Percentiles rank a stretch among this genome's conserved stretches.
phyloP scores from a whole-genome alignment of 2,113 vertebrate species.

The Vicugna pacos region DNA sequence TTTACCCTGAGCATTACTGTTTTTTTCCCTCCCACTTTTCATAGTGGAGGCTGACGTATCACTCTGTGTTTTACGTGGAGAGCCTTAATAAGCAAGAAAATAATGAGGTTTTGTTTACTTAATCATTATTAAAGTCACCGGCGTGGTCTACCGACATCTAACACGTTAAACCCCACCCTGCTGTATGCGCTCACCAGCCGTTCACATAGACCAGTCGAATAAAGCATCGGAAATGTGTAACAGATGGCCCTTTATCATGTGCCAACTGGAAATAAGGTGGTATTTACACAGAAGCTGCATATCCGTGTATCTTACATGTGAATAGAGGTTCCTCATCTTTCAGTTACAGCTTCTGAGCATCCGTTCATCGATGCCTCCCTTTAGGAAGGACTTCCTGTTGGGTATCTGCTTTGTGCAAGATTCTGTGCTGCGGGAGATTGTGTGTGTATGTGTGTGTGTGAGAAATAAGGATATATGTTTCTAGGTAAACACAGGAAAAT shows the following conservation, averaged over 20 bases:
- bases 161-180: constrained; percentile 59
- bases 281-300: constrained; percentile 76
- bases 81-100: neutral
- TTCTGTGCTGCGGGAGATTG: neutral
- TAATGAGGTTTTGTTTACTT: constrained; percentile 33
- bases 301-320: constrained; percentile 56
- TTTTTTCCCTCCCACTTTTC: constrained; percentile 32
- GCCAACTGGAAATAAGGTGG: constrained; percentile 76
- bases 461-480: neutral
- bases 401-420: neutral
- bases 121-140: constrained; percentile 48
- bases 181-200: constrained; percentile 28
- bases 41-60: neutral
- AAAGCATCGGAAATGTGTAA: constrained; percentile 64
- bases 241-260: constrained; percentile 70
- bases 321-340: constrained; percentile 59
- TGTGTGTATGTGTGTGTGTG: neutral
- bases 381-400: neutral
- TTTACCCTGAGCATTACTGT: constrained; percentile 15
- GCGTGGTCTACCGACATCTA: constrained; percentile 58
- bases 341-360: constrained; percentile 23
- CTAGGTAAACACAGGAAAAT: constrained; percentile 43
- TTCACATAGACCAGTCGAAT: constrained; percentile 62
- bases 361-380: constrained; percentile 13
- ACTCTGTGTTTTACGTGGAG: neutral